Evolutionary conservation across 2,888 invertebrate species (phyloP).

Genomic region (Junonia oenone): DNA sequence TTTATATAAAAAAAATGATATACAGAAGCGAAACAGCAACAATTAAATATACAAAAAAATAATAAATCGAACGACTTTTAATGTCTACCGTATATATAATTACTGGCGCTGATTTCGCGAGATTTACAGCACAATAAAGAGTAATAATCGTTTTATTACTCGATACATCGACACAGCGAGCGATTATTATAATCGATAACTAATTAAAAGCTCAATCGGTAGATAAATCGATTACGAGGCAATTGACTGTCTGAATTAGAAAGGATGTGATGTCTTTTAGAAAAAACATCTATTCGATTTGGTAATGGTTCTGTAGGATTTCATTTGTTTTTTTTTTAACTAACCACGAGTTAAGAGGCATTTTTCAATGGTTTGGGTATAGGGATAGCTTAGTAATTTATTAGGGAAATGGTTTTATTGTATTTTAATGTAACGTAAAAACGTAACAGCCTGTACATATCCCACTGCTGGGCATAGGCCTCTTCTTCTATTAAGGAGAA

Average conservation of each 20-base stretch:
- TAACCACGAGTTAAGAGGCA: too few relatives aligned
- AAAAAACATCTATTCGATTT: background rate
- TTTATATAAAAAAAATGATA: background rate
- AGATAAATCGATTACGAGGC: conserved; percentile 54
- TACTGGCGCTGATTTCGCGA: conserved; percentile 20
- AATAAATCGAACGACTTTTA: background rate
- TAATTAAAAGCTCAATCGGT: conserved; percentile 53
- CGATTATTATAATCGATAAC: conserved; percentile 39
- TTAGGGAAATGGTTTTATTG: too few relatives aligned
- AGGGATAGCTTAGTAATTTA: too few relatives aligned
- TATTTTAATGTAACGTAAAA: too few relatives aligned
- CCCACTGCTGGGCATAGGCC: too few relatives aligned
- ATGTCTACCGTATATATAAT: background rate
- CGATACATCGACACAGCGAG: conserved; percentile 21
- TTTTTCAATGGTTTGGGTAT: too few relatives aligned
- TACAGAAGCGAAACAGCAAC: background rate
- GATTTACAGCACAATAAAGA: conserved; percentile 28
- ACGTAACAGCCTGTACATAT: too few relatives aligned
- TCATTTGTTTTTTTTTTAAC: too few relatives aligned
- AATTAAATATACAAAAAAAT: background rate
- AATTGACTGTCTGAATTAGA: conserved; percentile 23
- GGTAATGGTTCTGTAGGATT: background rate
- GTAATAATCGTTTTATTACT: conserved; percentile 25
- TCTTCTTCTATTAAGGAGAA: too few relatives aligned
- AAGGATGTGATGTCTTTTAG: conserved; percentile 16